Conservation (phyloP, 2,113 vertebrate species). For the Pteropus alecto region DNA sequence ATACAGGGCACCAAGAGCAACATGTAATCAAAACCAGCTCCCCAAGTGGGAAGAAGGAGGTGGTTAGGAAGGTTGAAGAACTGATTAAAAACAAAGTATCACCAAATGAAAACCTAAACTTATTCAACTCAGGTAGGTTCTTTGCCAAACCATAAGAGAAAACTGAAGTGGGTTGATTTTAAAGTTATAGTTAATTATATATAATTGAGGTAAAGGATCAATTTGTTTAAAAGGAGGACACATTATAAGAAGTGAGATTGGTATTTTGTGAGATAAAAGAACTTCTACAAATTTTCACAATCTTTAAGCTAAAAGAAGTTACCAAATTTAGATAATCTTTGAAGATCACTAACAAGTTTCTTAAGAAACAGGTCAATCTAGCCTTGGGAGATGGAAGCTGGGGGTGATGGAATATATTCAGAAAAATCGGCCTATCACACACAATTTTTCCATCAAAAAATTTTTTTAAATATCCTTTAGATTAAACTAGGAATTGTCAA, state of each 20-base stretch:
- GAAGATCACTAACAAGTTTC: background rate
- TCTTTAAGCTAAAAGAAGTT: background rate
- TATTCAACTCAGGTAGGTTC: background rate
- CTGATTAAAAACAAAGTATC: background rate
- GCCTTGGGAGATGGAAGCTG: background rate
- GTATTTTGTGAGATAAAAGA: background rate
- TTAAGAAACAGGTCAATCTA: background rate
- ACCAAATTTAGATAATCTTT: background rate
- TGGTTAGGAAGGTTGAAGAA: background rate
- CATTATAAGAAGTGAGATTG: background rate
- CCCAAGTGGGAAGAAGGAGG: background rate
- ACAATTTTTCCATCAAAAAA: background rate
- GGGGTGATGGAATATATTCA: background rate
- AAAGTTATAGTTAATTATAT: slow-evolving; percentile 6
- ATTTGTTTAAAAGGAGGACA: background rate
- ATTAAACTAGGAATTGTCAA: background rate
- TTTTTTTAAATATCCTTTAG: background rate
- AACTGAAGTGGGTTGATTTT: background rate
- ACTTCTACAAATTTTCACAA: background rate
- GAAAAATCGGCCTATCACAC: background rate
- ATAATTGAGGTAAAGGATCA: background rate
- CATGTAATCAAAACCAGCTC: background rate
- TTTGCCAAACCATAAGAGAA: background rate
- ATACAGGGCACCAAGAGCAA: background rate
- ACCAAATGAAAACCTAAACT: background rate